phyloP scores from a whole-genome alignment of 2,113 vertebrate genomes.

The Telmatochromis sp. region DNA sequence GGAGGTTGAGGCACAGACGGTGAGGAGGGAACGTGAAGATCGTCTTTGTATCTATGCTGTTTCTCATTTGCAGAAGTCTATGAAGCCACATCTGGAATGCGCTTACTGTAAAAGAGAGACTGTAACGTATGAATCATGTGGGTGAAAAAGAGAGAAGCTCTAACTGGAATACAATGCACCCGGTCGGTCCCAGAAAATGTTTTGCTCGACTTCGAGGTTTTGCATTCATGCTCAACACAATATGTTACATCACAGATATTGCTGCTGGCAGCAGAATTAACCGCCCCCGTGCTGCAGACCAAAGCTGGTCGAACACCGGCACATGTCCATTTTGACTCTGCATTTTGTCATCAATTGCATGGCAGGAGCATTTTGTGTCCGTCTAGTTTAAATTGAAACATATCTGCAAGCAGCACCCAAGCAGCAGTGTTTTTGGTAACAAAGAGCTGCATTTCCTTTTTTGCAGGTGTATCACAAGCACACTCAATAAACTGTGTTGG shows the following conservation, averaged over 20 bases:
- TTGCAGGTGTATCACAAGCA: not conserved
- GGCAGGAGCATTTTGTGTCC: not conserved
- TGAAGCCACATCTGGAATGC: constrained; percentile 2
- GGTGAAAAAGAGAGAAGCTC: not conserved
- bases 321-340: not conserved
- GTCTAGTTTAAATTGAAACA: not conserved
- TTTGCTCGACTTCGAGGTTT: not conserved
- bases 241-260: not conserved
- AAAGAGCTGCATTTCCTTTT: not conserved
- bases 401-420: not conserved
- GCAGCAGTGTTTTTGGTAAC: not conserved
- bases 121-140: not conserved
- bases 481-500: not conserved
- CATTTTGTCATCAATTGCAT: not conserved
- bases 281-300: not conserved
- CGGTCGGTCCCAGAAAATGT: not conserved
- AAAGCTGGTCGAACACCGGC: not conserved
- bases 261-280: not conserved
- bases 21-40: not conserved
- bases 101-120: not conserved
- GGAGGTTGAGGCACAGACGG: not conserved
- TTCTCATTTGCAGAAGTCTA: not conserved
- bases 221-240: not conserved
- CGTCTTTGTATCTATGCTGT: not conserved
- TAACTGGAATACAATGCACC: not conserved